Percentiles rank a stretch among this genome's conserved stretches.
Evolutionary conservation across 1,140 invertebrate genomes (phyloP).

Genomic region (Arion vulgaris): DNA sequence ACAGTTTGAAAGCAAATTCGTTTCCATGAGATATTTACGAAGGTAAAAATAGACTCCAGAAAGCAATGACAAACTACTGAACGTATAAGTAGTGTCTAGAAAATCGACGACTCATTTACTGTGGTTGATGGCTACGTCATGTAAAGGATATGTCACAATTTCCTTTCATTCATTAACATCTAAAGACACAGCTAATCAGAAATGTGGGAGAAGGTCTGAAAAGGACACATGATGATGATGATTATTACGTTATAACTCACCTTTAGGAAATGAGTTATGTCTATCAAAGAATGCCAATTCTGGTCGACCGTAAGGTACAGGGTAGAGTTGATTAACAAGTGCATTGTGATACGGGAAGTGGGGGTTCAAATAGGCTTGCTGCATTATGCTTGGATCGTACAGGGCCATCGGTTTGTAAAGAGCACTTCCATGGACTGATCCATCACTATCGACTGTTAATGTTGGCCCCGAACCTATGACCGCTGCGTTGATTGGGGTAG

Average conservation of each 20-base stretch:
- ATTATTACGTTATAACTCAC: constrained; percentile 43
- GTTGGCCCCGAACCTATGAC: background rate
- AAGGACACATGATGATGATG: no score
- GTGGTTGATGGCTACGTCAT: no score
- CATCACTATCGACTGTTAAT: background rate
- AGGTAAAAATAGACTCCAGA: no score
- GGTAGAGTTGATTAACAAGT: constrained; percentile 52
- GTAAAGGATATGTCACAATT: no score
- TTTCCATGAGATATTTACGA: no score
- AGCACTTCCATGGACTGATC: background rate
- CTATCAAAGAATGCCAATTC: constrained; percentile 52
- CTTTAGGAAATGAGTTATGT: constrained; percentile 53
- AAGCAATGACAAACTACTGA: no score
- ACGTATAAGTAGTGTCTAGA: no score
- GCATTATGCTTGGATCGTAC: constrained; percentile 51
- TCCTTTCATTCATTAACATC: no score
- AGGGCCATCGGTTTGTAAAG: constrained; percentile 56
- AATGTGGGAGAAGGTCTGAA: no score
- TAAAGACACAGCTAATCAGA: no score
- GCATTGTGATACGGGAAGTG: constrained; percentile 45
- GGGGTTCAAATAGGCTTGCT: constrained; percentile 44
- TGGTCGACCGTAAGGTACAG: constrained; percentile 49
- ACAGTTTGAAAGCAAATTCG: no score
- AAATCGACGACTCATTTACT: no score
- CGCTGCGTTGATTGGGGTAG: constrained; percentile 15